A percentile compares a stretch with the other conserved stretches of the same genome.
phyloP scores from a whole-genome alignment of 2,113 vertebrate genomes.

The Sisor rabdophorus region DNA sequence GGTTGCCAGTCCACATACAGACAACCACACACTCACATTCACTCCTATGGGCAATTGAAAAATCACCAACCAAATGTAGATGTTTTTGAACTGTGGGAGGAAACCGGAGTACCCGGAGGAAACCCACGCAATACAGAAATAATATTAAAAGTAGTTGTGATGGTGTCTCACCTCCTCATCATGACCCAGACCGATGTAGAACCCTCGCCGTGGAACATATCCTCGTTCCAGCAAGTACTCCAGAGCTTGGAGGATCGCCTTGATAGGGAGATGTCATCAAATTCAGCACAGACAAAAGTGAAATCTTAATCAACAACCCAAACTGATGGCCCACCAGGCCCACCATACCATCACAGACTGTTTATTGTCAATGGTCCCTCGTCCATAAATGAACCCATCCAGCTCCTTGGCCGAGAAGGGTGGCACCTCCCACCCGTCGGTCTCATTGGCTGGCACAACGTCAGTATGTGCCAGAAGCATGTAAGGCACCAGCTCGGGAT shows the following conservation, averaged over 20 bases:
- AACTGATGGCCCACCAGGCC: not conserved
- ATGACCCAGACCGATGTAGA: constrained; percentile 86
- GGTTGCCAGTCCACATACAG: no score
- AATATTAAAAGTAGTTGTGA: no score
- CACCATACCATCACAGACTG: constrained; percentile 76
- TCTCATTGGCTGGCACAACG: constrained; percentile 82
- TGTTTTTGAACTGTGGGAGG: no score
- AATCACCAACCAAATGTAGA: no score
- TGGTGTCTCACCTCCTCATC: constrained; percentile 82
- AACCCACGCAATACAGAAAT: no score
- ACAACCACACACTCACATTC: no score
- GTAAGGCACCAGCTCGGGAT: constrained; percentile 75
- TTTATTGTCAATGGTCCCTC: constrained; percentile 91
- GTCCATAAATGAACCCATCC: constrained; percentile 87
- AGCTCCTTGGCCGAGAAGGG: constrained; percentile 87
- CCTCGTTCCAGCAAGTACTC: constrained; percentile 82
- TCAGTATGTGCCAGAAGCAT: constrained; percentile 90
- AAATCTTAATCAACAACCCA: constrained; percentile 7
- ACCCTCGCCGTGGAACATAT: constrained; percentile 78
- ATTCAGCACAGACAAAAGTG: constrained; percentile 12
- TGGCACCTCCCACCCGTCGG: constrained; percentile 82
- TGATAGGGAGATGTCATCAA: not conserved
- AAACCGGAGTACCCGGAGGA: no score
- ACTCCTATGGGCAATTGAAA: no score
- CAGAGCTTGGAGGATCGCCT: constrained; percentile 88